Percentiles rank a stretch among this genome's conserved stretches.
Conservation (phyloP, 2,888 invertebrate genomes). For the Tipula lateralis region DNA sequence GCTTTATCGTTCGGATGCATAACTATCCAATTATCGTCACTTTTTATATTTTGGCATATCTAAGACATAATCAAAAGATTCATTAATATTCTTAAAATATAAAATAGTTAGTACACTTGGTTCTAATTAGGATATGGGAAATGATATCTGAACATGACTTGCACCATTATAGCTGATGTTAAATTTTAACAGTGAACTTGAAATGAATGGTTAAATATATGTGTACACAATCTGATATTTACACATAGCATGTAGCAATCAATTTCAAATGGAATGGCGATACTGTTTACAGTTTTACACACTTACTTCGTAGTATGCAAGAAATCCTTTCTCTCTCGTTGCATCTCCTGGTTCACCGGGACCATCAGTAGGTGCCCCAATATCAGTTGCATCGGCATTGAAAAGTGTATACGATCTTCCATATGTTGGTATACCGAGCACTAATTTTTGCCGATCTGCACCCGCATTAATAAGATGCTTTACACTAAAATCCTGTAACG, state of each 20-base stretch:
- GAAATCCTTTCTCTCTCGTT: constrained; percentile 86
- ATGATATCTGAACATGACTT: too few species aligned
- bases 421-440: constrained; percentile 84
- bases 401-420: constrained; percentile 85
- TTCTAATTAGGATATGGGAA: too few species aligned
- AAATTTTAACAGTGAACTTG: too few species aligned
- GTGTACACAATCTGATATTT: too few species aligned
- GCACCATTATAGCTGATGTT: too few species aligned
- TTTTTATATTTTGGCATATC: constrained; percentile 79
- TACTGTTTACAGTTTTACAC: not conserved
- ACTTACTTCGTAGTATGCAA: constrained; percentile 84
- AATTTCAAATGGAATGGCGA: too few species aligned
- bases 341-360: constrained; percentile 88
- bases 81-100: not conserved
- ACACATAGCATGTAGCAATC: too few species aligned
- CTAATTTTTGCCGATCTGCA: constrained; percentile 72
- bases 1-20: constrained; percentile 73
- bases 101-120: too few species aligned
- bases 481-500: constrained; percentile 75
- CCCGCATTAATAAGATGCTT: constrained; percentile 75
- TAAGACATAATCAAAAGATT: constrained; percentile 45
- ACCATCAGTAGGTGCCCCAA: constrained; percentile 86
- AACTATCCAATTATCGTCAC: constrained; percentile 72
- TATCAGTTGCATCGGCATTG: constrained; percentile 75
- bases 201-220: too few species aligned